Evolutionary conservation across 1,140 invertebrate species (phyloP).

Genomic region (Pygmarrhopalites habei): DNA sequence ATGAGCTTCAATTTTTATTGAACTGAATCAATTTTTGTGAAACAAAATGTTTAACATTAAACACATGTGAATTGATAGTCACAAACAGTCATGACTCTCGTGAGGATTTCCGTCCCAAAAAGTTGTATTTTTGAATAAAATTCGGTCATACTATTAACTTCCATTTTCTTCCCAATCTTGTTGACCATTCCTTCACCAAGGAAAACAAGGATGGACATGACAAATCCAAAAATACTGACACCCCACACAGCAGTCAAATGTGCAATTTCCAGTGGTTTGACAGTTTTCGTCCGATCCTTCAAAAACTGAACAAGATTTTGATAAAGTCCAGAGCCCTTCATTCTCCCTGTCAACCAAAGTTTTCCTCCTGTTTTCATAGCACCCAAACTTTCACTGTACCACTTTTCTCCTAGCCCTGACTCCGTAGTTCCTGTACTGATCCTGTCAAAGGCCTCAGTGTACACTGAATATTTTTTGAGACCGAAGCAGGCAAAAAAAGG

Average conservation of each 20-base stretch:
- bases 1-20: too few species aligned
- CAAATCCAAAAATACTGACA: not conserved
- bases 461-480: not conserved
- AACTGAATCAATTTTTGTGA: too few species aligned
- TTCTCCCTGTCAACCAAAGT: not conserved
- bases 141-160: too few species aligned
- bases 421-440: not conserved
- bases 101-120: too few species aligned
- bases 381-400: conserved; percentile 1
- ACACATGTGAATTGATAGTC: too few species aligned
- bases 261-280: not conserved
- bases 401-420: not conserved
- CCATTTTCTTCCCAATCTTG: too few species aligned
- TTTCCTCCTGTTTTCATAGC: not conserved
- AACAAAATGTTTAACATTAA: too few species aligned
- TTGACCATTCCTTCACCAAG: too few species aligned
- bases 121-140: too few species aligned
- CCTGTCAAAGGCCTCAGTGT: conserved; percentile 2
- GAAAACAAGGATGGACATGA: not conserved
- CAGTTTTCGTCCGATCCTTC: not conserved
- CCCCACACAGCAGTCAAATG: not conserved
- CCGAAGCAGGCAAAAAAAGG: conserved; percentile 6
- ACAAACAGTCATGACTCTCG: too few species aligned
- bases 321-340: not conserved
- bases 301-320: not conserved